Conservation (phyloP, 2,113 vertebrate genomes). For the Otolemur garnettii region DNA sequence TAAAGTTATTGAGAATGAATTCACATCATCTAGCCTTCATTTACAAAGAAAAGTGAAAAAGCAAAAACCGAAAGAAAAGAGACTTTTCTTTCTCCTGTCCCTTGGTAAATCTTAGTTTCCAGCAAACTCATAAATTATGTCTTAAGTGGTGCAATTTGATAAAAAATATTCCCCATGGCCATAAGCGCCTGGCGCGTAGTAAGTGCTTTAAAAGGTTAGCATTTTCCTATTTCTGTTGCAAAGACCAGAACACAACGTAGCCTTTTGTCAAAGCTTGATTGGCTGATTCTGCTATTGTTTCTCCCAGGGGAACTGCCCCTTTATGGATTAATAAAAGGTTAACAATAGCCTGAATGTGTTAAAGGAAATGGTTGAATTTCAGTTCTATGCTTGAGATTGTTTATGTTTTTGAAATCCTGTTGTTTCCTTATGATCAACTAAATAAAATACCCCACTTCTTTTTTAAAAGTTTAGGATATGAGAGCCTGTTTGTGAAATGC, state of each 20-base stretch:
- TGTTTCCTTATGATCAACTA: constrained; percentile 61
- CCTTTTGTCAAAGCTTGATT: constrained; percentile 46
- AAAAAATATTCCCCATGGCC: constrained; percentile 10
- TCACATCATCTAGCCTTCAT: constrained; percentile 2
- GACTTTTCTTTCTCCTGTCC: background rate
- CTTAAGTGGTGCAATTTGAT: constrained; percentile 34
- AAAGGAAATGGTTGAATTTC: constrained; percentile 44
- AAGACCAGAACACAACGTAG: constrained; percentile 33
- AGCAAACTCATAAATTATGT: constrained; percentile 45
- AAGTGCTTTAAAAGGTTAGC: constrained; percentile 47
- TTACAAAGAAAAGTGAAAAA: constrained; percentile 56
- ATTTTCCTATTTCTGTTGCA: constrained; percentile 18
- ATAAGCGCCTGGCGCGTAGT: background rate
- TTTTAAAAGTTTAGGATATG: constrained; percentile 47
- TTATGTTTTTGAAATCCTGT: constrained; percentile 50
- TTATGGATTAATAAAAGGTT: constrained; percentile 67
- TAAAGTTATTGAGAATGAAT: constrained; percentile 37
- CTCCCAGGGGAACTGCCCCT: background rate
- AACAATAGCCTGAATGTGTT: constrained; percentile 58
- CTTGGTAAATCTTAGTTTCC: constrained; percentile 30
- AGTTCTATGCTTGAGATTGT: constrained; percentile 18
- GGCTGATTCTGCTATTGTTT: constrained; percentile 37
- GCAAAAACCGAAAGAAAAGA: background rate
- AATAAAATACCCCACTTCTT: constrained; percentile 45
- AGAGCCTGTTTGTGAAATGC: constrained; percentile 53